Evolutionary conservation across 2,797 vertebrate genomes (phyloP), one percentile per base, ranked within the genome.

Genomic region (Molothrus aeneus): DNA sequence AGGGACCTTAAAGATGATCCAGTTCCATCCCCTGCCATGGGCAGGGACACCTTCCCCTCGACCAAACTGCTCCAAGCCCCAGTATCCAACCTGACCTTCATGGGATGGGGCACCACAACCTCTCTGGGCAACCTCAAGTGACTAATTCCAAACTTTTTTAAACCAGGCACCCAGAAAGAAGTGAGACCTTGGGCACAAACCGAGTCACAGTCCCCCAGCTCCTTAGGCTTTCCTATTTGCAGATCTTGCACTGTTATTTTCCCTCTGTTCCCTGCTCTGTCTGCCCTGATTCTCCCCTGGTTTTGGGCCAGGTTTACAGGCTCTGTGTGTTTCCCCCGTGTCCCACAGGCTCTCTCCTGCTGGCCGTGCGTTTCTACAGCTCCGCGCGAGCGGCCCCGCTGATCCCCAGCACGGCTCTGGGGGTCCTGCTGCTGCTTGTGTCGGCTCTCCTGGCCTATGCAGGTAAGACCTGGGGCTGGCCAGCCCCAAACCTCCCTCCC

Each of bases 291-390:
- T 34, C 26, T 73, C 47, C 43, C 15, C 40, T 47, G 26, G 3
- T 9, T 61, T 13, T 12, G 38, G 43, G 47, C 9, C 64, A 6
- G 13, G 7, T 48, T 90, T 64, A 66, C 43, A n/a, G 59, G 57
- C 17, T 79, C 40, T 42, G 26, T 88, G 7, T 48, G 48, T n/a
- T 83, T 45, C 15, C 7, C 36, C 57, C 31, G 40, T 83, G 34
- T 89, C 31, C 26, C 90, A 6, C 54, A 99, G 99, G 99, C 18
- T 98, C 98, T 10, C 98, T 99, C 29, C 74, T 99, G 63, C 97
- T 99, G 80, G 97, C 98, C 13, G 98, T 98, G 51, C 98, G 98
- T 45, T 93, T 97, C 96, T 99, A 99, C 98, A 97, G 92, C 42
- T 96, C 80, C 32, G 79, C 94, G 19, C 61, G 96, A 29, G 96